Base-by-base conservation (phyloP, 2,113 vertebrate genomes). In the Melanocharis versteri region DNA sequence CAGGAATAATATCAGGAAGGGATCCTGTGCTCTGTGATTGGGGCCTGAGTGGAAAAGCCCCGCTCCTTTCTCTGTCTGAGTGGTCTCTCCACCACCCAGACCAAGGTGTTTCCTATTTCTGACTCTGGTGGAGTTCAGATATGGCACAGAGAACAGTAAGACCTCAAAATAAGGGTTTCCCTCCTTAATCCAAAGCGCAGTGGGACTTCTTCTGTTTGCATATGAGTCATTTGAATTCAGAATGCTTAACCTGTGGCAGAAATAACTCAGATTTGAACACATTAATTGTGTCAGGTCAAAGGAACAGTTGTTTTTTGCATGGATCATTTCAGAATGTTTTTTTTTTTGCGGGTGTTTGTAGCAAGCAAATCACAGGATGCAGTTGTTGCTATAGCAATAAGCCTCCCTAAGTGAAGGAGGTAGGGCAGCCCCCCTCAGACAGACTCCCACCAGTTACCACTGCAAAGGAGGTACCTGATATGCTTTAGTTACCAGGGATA, bases 341-440 rank as follows among this genome's bases (percentile, higher is more conserved):
- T 89, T 69, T 62, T 57, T 83, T 89, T 91, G 68, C 0, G 1
- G 50, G 89, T 79, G 62, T 87, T 92, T 90, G 10, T 60, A 87
- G 90, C 72, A 87, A 79, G 71, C 54, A 83, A 89, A 95, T 80
- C 69, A 90, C 50, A 95, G 90, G 89, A 94, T 94, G 65, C 37
- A 53, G 91, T 65, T 96, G 94, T 97, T 97, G 95, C 97, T 90
- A 94, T 98, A 96, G 97, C 95, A 93, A 97, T 97, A 72, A 96
- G 51, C 61, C 89, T 92, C 72, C 50, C 16, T 83, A 91, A 79
- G 79, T 95, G 71, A 72, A 45, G 81, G 87, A 94, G 82, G 35
- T 50, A 54, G 93, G 70, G 93, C 93, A 91, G 87, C 64, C 82
- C 75, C 76, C 60, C 77, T 85, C 58, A 87, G 83, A 83, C 35